Evolutionary conservation across 2,113 vertebrate species (phyloP), one percentile per base, ranked within the genome.

Genomic region (Phylloscopus trochiloides): DNA sequence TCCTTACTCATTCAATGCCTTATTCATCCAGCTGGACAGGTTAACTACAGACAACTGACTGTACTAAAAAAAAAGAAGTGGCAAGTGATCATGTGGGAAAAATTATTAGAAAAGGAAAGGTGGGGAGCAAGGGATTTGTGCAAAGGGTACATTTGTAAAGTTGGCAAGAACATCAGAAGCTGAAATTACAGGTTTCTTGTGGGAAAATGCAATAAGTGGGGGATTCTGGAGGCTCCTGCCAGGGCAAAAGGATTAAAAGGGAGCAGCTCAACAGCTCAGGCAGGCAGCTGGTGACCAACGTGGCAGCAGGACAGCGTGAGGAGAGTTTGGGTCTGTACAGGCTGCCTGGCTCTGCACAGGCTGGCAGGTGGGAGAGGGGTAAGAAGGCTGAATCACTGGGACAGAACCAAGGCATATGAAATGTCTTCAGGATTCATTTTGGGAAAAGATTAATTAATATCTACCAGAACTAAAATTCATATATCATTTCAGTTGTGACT

Each of bases 161-260:
- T 20, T 80, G 86, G 38, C 50, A 74, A 65, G 63, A 71, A 74
- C 17, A 66, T 28, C 42, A 71, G 67, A 73, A 88, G n/a, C 10
- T 92, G 40, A 88, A 86, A 88, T 88, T 47, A 38, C 8, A 67
- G 26, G 42, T 88, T 80, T 66, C 63, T 79, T 86, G 47, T 21
- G 54, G 62, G 63, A 70, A 85, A 90, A 86, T 38, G 20, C 50
- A 70, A 4, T 18, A 71, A 82, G 48, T 32, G 28, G 11, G 36
- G 38, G 18, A 58, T 83, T 80, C 51, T 77, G 59, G 13, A 74
- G 47, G 59, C 59, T 86, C 32, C 82, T 83, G 88, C 25, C 67
- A 62, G 62, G 77, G 59, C 24, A 50, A 57, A 82, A 65, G 63
- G 67, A 86, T 94, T 92, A 66, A 73, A 76, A 86, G 36, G 18